Evolutionary conservation across 2,797 vertebrate species (phyloP), one percentile per base, ranked within the genome.

Genomic region (Pseudochirops corinnae): DNA sequence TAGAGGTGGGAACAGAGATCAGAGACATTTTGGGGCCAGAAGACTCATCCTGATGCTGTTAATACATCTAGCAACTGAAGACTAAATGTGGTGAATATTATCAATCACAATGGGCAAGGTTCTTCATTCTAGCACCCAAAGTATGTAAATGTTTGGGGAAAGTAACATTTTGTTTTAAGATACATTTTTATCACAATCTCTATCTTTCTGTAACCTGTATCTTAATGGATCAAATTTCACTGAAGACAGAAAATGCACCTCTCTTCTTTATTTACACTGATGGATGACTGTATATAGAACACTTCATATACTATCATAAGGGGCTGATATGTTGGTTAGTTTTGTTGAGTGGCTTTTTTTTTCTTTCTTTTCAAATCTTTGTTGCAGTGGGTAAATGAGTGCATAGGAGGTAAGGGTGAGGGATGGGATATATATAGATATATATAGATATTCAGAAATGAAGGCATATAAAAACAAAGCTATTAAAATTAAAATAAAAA

Each of bases 11-110:
- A 87, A 24, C 33, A 26, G 39, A 50, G 24, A 1, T 91, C 67
- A 50, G 50, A 33, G 93, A 26, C 96, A 96, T 96, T 97, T 97
- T 94, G 95, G 91, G 92, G 96, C 97, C 93, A 87, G 0, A 0
- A 55, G 91, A 87, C 55, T 96, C 91, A 56, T 9, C 21, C 60
- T 92, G 91, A 53, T 31, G 96, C 93, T 97, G 96, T 96, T 97
- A 96, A 92, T 95, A 67, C 92, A 94, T 95, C 94, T 93, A 95
- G 90, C 95, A 74, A 91, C 56, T 94, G 46, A 28, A 60, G 14
- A 24, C 67, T 82, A 56, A 95, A 21, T 55, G 33, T 39, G 58
- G 92, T 92, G 46, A 74, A 62, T 52, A 3, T 56, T 82, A 95
- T 93, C 82, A 55, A 56, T 56, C 12, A 90, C 92, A 92, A 74